Evolutionary conservation across 2,113 vertebrate species (phyloP).

Genomic region (Acanthochromis polyacanthus): DNA sequence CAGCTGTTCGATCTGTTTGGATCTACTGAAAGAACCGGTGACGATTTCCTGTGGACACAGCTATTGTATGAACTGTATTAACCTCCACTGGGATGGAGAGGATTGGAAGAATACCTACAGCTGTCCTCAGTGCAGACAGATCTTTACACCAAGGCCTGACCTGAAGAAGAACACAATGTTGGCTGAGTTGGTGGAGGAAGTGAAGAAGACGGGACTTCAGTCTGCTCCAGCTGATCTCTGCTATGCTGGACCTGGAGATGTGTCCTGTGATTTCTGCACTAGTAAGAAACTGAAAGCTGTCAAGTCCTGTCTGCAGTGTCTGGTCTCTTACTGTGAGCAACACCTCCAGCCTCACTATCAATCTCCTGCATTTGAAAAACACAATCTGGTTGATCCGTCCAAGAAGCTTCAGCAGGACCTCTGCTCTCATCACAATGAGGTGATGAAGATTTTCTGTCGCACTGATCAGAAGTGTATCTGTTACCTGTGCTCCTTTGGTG

Average conservation of each 20-base stretch:
- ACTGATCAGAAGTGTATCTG: neutral
- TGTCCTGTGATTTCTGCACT: constrained; percentile 31
- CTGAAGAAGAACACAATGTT: neutral
- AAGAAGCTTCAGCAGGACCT: constrained; percentile 16
- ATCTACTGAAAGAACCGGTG: no score
- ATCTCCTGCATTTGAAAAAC: neutral
- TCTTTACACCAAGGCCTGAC: neutral
- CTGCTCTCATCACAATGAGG: constrained; percentile 15
- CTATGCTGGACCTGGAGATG: neutral
- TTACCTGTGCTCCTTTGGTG: constrained; percentile 13
- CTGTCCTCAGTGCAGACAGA: no score
- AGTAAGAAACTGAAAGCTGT: constrained; percentile 10
- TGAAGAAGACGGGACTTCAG: constrained; percentile 4
- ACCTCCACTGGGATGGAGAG: neutral
- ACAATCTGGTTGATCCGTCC: constrained; percentile 25
- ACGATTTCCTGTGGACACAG: constrained; percentile 9
- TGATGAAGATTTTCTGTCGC: neutral
- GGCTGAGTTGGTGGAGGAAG: constrained; percentile 10
- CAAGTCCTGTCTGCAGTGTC: constrained; percentile 16
- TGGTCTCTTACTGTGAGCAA: no score
- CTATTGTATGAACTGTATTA: neutral
- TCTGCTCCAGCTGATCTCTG: constrained; percentile 5
- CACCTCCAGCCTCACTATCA: neutral
- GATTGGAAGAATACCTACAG: neutral
- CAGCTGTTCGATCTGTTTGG: no score